phyloP scores from a whole-genome alignment of 2,888 invertebrate genomes.

The Panopea generosa region DNA sequence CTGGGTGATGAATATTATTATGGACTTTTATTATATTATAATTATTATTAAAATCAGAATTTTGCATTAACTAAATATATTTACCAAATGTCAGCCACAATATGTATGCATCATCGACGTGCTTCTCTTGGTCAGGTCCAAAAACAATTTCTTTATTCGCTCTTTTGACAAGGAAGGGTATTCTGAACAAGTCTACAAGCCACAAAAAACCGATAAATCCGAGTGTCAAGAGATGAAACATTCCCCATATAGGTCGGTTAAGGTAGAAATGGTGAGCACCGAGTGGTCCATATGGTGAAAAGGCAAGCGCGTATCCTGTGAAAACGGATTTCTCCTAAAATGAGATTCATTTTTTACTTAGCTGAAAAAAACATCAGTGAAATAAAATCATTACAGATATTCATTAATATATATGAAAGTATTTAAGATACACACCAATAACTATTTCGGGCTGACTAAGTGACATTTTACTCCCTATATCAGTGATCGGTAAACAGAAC shows the following conservation, averaged over 20 bases:
- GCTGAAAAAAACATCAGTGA: too few species aligned
- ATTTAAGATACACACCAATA: too few species aligned
- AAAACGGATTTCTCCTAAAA: conserved; percentile 42
- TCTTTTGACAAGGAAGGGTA: conserved; percentile 42
- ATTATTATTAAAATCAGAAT: too few species aligned
- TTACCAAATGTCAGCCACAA: conserved; percentile 69
- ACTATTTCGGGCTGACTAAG: too few species aligned
- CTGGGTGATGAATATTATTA: too few species aligned
- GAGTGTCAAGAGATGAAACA: conserved; percentile 64
- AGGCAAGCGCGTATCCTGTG: conserved; percentile 60
- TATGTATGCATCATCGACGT: conserved; percentile 70
- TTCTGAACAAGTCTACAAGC: conserved; percentile 46
- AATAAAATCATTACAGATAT: too few species aligned
- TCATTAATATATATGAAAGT: too few species aligned
- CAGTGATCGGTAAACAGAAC: too few species aligned
- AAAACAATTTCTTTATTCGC: conserved; percentile 8
- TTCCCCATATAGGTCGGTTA: conserved; percentile 50
- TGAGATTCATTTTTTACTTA: too few species aligned
- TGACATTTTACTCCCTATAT: too few species aligned
- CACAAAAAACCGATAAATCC: conserved; percentile 69
- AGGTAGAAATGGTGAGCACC: conserved; percentile 75
- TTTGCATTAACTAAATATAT: conserved; percentile 1
- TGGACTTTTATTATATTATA: too few species aligned
- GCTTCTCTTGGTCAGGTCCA: conserved; percentile 25
- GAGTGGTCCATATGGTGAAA: conserved; percentile 65